These are phyloP conservation scores for Zaprionus capensis DNA, from an alignment of 1,140 invertebrate species.

Conservation along the genomic window DNA sequence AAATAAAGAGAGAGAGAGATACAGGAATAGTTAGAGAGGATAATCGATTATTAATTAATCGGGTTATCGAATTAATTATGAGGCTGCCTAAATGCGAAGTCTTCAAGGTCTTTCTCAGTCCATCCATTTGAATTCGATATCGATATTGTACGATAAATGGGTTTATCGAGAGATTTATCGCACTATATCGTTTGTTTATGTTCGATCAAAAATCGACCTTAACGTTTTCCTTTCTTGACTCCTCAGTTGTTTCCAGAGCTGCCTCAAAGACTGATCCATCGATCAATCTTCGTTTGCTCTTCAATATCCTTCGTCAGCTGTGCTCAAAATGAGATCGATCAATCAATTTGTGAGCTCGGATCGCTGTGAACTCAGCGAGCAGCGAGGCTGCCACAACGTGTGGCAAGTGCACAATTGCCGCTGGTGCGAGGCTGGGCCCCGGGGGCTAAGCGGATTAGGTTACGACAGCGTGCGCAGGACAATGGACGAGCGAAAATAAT, in stretches of 20 bases:
- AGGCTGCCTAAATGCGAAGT: no score
- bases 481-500: conserved; percentile 32
- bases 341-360: conserved; percentile 4
- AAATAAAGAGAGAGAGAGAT: no score
- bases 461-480: conserved; percentile 66
- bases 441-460: conserved; percentile 64
- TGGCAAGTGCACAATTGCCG: conserved; percentile 3
- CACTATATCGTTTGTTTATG: no score
- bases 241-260: no score
- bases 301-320: background rate
- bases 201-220: no score
- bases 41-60: no score
- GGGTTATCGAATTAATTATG: no score
- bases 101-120: no score
- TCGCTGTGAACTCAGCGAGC: background rate
- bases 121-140: no score
- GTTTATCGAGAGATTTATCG: no score
- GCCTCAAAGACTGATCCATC: background rate
- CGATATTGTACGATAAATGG: no score
- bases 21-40: no score
- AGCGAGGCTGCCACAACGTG: background rate
- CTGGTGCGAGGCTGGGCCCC: background rate
- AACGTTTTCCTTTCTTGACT: background rate
- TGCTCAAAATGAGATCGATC: background rate
- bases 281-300: background rate